Evolutionary conservation across 2,113 vertebrate genomes (phyloP), one percentile per base, ranked within the genome.

Genomic region (Globicephala melas): DNA sequence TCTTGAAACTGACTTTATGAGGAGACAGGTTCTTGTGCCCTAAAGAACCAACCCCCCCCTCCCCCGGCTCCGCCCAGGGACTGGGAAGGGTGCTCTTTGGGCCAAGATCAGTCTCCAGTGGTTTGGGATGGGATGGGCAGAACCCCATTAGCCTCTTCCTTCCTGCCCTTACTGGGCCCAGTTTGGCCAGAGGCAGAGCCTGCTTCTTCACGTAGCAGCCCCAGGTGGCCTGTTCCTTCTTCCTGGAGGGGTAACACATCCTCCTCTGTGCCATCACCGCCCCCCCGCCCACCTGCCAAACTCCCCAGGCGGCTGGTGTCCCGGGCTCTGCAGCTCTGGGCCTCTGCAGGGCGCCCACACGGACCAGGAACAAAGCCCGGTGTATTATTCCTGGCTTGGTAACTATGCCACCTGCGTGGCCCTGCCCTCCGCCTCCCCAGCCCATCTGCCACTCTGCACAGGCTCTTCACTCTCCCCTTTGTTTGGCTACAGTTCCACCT

Each of bases 321-420:
- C 63, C 81, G 44, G 92, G n/a, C 86, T 44, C 53, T 5, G 36
- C 5, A 13, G 71, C 91, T 92, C 70, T 4, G 9, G n/a, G 95
- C 36, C 89, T 93, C 71, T 83, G 36, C n/a, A 41, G 38, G 74
- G 63, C 10, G 0, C 91, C 90, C 74, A 87, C 28, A 0, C 31
- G 38, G 95, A 71, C 93, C 65, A 26, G 62, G 76, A 96, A 96
- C 96, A 96, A 97, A 97, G 96, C 92, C 90, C 36, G 1, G 67
- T 74, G 83, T 97, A 79, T 96, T 94, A 38, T 60, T 88, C 33
- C 65, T 81, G 74, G 74, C 36, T 1, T 14, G 0, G n/a, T 93
- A 83, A 85, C 91, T 33, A 9, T 85, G 81, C 89, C 95, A 33
- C 89, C 79, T 95, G 95, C 65, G 92, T 0, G 0, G 97, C 97